Evolutionary conservation across 37 sponge, comb jelly and placozoan species (phyloP).

Genomic region (Agelas oroides): DNA sequence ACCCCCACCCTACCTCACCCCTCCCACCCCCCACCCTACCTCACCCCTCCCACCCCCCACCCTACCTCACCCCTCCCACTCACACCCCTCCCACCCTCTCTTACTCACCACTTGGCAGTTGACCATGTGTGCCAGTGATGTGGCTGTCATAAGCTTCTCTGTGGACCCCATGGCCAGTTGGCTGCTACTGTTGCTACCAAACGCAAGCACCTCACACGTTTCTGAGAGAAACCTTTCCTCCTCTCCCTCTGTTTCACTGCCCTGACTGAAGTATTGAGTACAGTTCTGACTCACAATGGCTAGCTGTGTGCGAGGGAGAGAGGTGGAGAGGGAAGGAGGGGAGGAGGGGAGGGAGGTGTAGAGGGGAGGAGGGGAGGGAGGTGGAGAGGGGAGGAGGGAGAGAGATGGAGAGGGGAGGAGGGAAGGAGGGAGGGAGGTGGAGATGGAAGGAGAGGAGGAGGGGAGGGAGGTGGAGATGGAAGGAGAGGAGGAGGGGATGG

Average conservation of each 20-base stretch:
- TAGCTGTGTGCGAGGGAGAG: constrained; percentile 19
- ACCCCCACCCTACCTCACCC: too few species aligned
- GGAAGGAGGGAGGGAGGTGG: neutral
- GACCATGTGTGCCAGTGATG: constrained; percentile 57
- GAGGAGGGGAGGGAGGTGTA: neutral
- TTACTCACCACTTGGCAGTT: constrained; percentile 56
- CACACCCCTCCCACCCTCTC: too few species aligned
- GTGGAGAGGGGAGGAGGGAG: neutral
- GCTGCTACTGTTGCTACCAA: constrained; percentile 86
- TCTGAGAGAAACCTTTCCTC: constrained; percentile 44
- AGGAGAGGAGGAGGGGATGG: neutral
- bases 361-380: constrained; percentile 10
- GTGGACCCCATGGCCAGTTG: constrained; percentile 85
- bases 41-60: too few species aligned
- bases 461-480: neutral
- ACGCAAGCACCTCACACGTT: constrained; percentile 66
- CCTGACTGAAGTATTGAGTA: constrained; percentile 25
- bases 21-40: too few species aligned
- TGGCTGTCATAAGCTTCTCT: constrained; percentile 74
- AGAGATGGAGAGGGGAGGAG: neutral
- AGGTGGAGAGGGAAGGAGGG: neutral
- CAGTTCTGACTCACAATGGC: neutral
- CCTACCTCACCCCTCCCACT: too few species aligned
- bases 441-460: neutral
- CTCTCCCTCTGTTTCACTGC: neutral